Evolutionary conservation across 2,797 vertebrate genomes (phyloP).

Genomic region (Babyrousa celebensis): DNA sequence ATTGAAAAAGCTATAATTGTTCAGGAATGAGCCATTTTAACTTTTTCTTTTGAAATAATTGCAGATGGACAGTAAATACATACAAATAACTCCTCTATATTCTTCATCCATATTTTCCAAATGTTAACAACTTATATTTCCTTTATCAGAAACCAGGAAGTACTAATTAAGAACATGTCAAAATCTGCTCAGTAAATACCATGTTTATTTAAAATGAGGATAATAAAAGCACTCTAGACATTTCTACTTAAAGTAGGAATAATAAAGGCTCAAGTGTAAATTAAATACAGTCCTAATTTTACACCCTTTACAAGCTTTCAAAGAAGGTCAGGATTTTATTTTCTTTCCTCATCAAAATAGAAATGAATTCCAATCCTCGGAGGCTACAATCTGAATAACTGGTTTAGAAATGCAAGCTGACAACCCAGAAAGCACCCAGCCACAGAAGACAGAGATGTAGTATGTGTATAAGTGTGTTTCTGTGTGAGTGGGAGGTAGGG

Average conservation of each 20-base stretch:
- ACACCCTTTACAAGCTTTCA: neutral
- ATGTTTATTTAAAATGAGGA: slow-evolving; percentile 29
- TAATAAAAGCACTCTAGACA: slow-evolving; percentile 41
- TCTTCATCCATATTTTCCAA: slow-evolving; percentile 11
- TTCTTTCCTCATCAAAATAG: neutral
- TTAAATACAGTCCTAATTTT: slow-evolving; percentile 47
- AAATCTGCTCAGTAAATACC: slow-evolving; percentile 37
- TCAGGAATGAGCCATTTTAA: slow-evolving; percentile 61
- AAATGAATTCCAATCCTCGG: slow-evolving; percentile 14
- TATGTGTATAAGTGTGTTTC: neutral
- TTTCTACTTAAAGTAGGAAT: slow-evolving; percentile 15
- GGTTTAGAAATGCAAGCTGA: slow-evolving; percentile 30
- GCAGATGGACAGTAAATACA: slow-evolving; percentile 37
- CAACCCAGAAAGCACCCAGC: too few species aligned
- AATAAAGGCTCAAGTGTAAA: slow-evolving; percentile 45
- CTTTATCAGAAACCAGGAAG: neutral
- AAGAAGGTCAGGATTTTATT: neutral
- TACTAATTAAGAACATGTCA: slow-evolving; percentile 22
- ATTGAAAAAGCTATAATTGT: slow-evolving; percentile 24
- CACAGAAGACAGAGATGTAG: neutral
- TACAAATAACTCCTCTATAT: neutral
- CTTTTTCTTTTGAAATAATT: slow-evolving; percentile 45
- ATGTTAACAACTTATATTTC: slow-evolving; percentile 21
- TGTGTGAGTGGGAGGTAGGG: too few species aligned
- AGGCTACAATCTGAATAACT: neutral